phyloP scores from a whole-genome alignment of 30 jellyfish, hydroid and myxozoan genomes.

The Rhopilema esculentum region DNA sequence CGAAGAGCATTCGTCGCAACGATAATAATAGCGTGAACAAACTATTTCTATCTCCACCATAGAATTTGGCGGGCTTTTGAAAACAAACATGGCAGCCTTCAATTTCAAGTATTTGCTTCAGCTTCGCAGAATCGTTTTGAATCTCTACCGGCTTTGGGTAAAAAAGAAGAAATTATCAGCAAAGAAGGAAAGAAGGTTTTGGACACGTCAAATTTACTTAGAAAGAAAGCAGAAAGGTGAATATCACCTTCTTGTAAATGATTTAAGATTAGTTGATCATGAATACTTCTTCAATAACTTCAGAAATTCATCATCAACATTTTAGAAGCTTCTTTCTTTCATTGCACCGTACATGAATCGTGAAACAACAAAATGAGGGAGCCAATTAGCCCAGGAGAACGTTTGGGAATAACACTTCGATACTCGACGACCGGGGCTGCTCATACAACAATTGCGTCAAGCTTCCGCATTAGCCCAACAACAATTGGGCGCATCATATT shows the following conservation, averaged over 20 bases:
- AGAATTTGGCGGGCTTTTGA: neutral
- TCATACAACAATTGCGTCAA: conserved; percentile 61
- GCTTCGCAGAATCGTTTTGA: conserved; percentile 9
- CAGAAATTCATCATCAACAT: conserved; percentile 4
- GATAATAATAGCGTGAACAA: neutral
- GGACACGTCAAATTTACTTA: neutral
- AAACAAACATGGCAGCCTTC: conserved; percentile 6
- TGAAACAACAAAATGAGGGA: conserved; percentile 3
- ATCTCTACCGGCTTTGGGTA: neutral
- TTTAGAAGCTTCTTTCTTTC: conserved; percentile 5
- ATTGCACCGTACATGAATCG: conserved; percentile 4
- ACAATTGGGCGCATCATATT: conserved; percentile 22
- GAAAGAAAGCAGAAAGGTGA: conserved; percentile 37
- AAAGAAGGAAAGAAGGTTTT: conserved; percentile 10
- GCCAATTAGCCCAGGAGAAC: conserved; percentile 50
- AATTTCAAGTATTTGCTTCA: conserved; percentile 1
- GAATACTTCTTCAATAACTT: neutral
- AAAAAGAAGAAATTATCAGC: neutral
- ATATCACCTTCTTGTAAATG: conserved; percentile 11
- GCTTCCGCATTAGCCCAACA: conserved; percentile 45
- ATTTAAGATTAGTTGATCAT: conserved; percentile 4
- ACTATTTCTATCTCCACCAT: neutral
- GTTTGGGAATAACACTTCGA: conserved; percentile 40
- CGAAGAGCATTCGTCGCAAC: conserved; percentile 6
- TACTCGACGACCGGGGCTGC: conserved; percentile 71